Evolutionary conservation across 1,140 invertebrate species (phyloP).

Genomic region (Ladona fulva): DNA sequence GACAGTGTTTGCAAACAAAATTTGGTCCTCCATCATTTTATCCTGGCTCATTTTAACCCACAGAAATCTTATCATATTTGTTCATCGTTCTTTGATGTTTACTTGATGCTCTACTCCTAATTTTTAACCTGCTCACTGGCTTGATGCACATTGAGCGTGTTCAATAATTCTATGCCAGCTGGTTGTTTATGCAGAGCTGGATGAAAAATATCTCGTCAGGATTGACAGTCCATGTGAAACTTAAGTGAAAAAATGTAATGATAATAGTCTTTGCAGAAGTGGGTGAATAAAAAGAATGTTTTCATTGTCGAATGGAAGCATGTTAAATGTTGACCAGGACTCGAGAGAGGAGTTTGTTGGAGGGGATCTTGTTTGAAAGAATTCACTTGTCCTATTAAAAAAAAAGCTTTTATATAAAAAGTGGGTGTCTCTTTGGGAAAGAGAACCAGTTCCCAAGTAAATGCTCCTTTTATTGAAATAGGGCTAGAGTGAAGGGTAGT

Average conservation of each 20-base stretch:
- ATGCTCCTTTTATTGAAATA: slow-evolving; percentile 1
- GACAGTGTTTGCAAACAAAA: slow-evolving; percentile 9
- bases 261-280: background rate
- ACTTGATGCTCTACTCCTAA: background rate
- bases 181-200: background rate
- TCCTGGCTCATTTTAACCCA: background rate
- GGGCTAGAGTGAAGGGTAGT: slow-evolving; percentile 2
- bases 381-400: background rate
- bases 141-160: background rate
- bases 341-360: background rate
- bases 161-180: background rate
- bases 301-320: background rate
- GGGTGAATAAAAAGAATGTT: background rate
- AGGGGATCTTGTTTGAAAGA: background rate
- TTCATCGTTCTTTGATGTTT: background rate
- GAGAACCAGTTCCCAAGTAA: background rate
- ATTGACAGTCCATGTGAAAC: background rate
- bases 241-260: background rate
- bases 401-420: slow-evolving; percentile 1
- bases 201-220: background rate
- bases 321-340: slow-evolving; percentile 2
- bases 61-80: background rate
- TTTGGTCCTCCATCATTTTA: background rate
- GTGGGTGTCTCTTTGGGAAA: background rate
- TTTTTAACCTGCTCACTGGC: background rate